Evolutionary conservation across 2,888 invertebrate genomes (phyloP).

Genomic region (Noctua janthina): DNA sequence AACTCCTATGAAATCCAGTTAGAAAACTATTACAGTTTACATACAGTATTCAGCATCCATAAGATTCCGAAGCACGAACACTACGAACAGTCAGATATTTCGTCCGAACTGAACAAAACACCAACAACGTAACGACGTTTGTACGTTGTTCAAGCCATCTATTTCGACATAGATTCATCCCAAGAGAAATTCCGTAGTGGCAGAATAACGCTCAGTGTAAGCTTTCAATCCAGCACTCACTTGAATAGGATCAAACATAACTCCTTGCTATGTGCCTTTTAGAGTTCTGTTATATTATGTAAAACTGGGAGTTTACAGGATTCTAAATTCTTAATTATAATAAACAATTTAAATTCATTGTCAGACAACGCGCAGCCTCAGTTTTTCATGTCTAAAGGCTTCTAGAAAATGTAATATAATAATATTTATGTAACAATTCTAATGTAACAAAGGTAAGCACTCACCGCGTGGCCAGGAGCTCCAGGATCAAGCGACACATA

Average conservation of each 20-base stretch:
- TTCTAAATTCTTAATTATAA: not conserved
- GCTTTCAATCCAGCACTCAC: constrained; percentile 73
- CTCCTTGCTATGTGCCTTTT: constrained; percentile 54
- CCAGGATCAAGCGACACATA: not conserved
- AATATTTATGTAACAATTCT: too few relatives aligned
- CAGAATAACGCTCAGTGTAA: constrained; percentile 71
- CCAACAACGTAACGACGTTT: constrained; percentile 75
- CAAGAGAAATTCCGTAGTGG: constrained; percentile 75
- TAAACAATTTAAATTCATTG: not conserved
- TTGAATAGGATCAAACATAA: constrained; percentile 69
- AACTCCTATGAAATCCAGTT: constrained; percentile 7
- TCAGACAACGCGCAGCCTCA: not conserved
- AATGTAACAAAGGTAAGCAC: not conserved
- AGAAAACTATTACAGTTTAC: constrained; percentile 46
- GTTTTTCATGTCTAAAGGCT: not conserved
- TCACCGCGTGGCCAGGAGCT: not conserved
- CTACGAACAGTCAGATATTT: constrained; percentile 71
- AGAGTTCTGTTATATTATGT: constrained; percentile 29
- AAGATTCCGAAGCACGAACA: constrained; percentile 66
- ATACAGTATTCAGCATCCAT: constrained; percentile 52
- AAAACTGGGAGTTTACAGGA: not conserved
- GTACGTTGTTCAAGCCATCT: constrained; percentile 74
- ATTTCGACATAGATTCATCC: constrained; percentile 76
- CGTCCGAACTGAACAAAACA: constrained; percentile 66
- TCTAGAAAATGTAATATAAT: not conserved